Evolutionary conservation across 2,888 invertebrate species (phyloP), one percentile per base, ranked within the genome.

Genomic region (Rhamnusium bicolor): DNA sequence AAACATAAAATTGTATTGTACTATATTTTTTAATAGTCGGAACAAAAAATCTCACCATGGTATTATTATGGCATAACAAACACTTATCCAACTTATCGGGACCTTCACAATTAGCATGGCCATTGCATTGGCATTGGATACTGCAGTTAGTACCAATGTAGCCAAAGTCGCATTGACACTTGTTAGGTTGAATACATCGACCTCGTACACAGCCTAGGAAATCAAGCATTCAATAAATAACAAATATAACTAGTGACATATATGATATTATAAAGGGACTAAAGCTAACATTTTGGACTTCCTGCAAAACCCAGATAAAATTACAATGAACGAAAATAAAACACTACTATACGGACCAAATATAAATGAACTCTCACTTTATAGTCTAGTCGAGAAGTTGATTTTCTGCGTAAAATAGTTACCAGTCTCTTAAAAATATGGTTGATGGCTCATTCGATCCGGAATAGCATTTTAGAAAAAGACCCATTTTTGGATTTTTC

Each of bases 81-180:
- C 98, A 98, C 74, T 92, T 91, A 84, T 95, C 94, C 73, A 96
- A 90, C 83, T 94, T 93, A 85, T 96, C 95, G 6, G 96, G 96
- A 0, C 96, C 96, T 82, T 92, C 93, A 86, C 98, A 98, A 86
- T 97, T 92, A 71, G 97, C 95, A 89, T 98, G 97, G 0, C 97
- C 97, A 86, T 98, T 97, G 87, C 98, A 98, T 86, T 96, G 94
- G 86, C 98, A 98, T 88, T 96, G 95, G 76, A 95, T 95, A 81
- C 95, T 95, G 87, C 98, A 98, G 89, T 97, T 97, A 80, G 94
- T 93, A 67, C 98, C 98, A 21, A 98, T 97, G 88, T 95, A 98
- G 71, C 98, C 98, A 89, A 98, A 98, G 89, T 96, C 94, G 86
- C 98, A 98, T 76, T 92, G 91, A 84, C 98, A 97, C 72, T 92